Evolutionary conservation across 2,113 vertebrate species (phyloP), one percentile per base, ranked within the genome.

Genomic region (Pygoscelis antarcticus): DNA sequence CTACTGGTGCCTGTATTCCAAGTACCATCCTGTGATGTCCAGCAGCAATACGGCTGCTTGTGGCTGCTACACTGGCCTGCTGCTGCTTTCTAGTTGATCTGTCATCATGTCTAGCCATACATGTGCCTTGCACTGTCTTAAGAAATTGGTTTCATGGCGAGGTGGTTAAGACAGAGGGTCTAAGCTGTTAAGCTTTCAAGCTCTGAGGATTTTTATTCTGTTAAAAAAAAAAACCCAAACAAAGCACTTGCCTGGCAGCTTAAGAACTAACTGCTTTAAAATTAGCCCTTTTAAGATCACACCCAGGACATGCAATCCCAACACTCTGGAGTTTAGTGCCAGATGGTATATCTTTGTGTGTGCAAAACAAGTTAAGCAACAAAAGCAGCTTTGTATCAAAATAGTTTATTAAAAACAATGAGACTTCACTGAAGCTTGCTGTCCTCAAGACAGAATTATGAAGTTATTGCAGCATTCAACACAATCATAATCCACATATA

Each of bases 361-460:
- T 5, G 6, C 61, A 80, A 83, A 71, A 64, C 14, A 76, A 60
- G 36, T 22, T 26, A 19, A 51, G 46, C 29, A 81, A 83, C 38
- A 86, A 15, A 68, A 66, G 68, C 0, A 92, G 29, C 83, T 96
- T 98, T 94, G 70, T 98, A 98, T 92, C 97, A 98, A 98, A 98
- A 98, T 96, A 98, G 97, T 98, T 98, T 98, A 98, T 98, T 98
- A 97, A 93, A 97, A 98, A 92, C 52, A 93, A 0, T 96, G 89
- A 93, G 77, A 98, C 95, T 96, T 98, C 97, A 96, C 65, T 96
- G 97, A 97, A 98, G 93, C 95, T 96, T 98, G 87, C 97, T 98
- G 96, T 98, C 97, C 65, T 96, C 79, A 52, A 95, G 96, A 97
- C 96, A 97, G 94, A 87, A 91, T 81, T 97, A 87, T 94, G 87